Conservation (phyloP, 2,113 vertebrate genomes). For the zebrafish (Danio rerio) region GRCz12tu NC_133191.1:14371001-14371500, state of each 20-base stretch:
- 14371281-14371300: constrained; percentile 76
- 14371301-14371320: constrained; percentile 71
- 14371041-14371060: constrained; percentile 80
- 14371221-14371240: constrained; percentile 63
- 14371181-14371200: constrained; percentile 64
- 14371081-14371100: constrained; percentile 63
- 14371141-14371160: constrained; percentile 33
- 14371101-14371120: constrained; percentile 64
- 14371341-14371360: constrained; percentile 76
- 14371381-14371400: constrained; percentile 66
- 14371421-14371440: constrained; percentile 79
- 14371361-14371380: constrained; percentile 76
- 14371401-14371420: constrained; percentile 75
- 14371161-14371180: constrained; percentile 58
- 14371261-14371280: constrained; percentile 77
- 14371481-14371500: constrained; percentile 80
- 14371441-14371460: constrained; percentile 80
- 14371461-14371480: constrained; percentile 78
- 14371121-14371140: constrained; percentile 47
- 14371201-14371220: constrained; percentile 71
- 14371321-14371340: constrained; percentile 72
- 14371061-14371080: constrained; percentile 61
- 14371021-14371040: constrained; percentile 74
- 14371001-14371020: constrained; percentile 77
- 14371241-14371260: constrained; percentile 77